phyloP scores from a whole-genome alignment of 2,888 invertebrate genomes.

The Toxonevra muliebris region DNA sequence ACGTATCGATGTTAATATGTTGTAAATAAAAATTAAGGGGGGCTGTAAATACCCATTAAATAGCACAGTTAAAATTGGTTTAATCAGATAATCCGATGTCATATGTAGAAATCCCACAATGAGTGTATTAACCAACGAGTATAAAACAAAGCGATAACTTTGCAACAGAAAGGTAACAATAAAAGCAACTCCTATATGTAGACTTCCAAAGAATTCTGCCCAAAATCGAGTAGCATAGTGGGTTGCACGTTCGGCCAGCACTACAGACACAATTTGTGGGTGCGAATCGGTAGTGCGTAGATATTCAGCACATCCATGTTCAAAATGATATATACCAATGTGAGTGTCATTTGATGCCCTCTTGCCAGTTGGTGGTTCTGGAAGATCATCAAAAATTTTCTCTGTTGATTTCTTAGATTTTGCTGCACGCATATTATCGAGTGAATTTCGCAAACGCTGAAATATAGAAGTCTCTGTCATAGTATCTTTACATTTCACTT shows the following conservation, averaged over 20 bases:
- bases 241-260: conserved; percentile 70
- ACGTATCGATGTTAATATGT: conserved; percentile 70
- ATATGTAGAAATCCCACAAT: conserved; percentile 72
- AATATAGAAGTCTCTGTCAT: conserved; percentile 37
- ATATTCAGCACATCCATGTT: conserved; percentile 73
- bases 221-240: conserved; percentile 71
- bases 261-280: conserved; percentile 69
- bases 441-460: conserved; percentile 45
- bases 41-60: conserved; percentile 77
- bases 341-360: conserved; percentile 38
- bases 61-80: conserved; percentile 72
- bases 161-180: conserved; percentile 72
- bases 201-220: conserved; percentile 73
- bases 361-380: conserved; percentile 43
- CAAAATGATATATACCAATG: conserved; percentile 75
- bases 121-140: conserved; percentile 70
- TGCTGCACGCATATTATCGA: conserved; percentile 50
- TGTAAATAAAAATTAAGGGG: conserved; percentile 72
- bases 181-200: conserved; percentile 71
- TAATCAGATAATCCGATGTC: conserved; percentile 73
- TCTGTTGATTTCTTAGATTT: conserved; percentile 31
- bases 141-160: conserved; percentile 69
- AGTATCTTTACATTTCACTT: conserved; percentile 18
- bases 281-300: conserved; percentile 72
- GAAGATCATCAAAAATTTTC: conserved; percentile 48